Evolutionary conservation across 1,140 invertebrate genomes (phyloP).

Genomic region (Vollenhovia emeryi): DNA sequence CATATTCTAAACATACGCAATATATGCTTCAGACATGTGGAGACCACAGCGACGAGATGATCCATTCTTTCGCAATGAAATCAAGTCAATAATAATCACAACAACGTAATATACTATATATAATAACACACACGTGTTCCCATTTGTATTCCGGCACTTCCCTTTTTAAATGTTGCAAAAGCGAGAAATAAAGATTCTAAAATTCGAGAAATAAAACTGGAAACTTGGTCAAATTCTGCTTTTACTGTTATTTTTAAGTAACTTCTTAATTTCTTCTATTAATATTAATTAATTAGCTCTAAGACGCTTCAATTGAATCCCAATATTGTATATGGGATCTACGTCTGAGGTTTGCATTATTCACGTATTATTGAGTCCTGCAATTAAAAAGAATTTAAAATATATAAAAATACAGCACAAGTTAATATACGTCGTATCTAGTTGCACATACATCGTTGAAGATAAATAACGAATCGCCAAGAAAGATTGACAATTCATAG

Average conservation of each 20-base stretch:
- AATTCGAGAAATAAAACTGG: neutral
- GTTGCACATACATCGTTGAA: constrained; percentile 76
- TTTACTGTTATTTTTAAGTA: too few relatives aligned
- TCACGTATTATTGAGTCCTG: neutral
- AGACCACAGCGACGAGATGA: constrained; percentile 81
- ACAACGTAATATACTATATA: neutral
- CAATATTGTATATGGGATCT: neutral
- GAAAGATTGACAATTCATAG: constrained; percentile 56
- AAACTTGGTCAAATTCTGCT: neutral
- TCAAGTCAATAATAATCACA: constrained; percentile 78
- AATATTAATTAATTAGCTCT: constrained; percentile 25
- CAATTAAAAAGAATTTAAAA: constrained; percentile 19
- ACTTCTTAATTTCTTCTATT: neutral
- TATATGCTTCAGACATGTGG: constrained; percentile 76
- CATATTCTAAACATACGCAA: constrained; percentile 65
- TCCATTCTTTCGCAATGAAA: constrained; percentile 82
- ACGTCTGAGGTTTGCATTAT: neutral
- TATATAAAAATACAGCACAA: neutral
- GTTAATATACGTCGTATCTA: constrained; percentile 62
- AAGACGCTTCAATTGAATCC: neutral
- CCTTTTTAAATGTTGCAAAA: neutral
- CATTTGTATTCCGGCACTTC: neutral
- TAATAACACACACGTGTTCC: neutral
- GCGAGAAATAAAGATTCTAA: neutral
- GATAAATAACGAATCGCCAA: constrained; percentile 76